These are phyloP conservation scores for Eupithecia subumbrata DNA, from an alignment of 2,888 invertebrate species.

Conservation along the genomic window DNA sequence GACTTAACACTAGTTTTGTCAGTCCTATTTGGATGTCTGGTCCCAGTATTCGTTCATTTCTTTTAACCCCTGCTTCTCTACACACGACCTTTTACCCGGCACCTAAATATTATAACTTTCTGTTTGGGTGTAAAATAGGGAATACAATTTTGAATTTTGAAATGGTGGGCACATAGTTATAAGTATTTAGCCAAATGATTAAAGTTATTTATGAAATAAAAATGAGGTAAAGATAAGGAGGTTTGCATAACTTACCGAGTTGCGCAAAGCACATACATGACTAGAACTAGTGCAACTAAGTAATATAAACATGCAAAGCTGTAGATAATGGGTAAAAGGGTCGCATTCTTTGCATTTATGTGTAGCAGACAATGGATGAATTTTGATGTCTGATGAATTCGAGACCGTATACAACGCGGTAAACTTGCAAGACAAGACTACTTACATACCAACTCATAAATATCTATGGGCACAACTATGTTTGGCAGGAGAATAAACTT, in stretches of 20 bases:
- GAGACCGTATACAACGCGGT: background rate
- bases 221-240: conserved; percentile 10
- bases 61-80: background rate
- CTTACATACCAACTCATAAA: background rate
- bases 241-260: conserved; percentile 35
- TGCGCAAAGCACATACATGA: conserved; percentile 28
- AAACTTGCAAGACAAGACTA: background rate
- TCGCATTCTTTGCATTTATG: background rate
- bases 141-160: conserved; percentile 32
- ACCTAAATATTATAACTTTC: background rate
- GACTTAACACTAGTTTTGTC: background rate
- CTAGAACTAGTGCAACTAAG: conserved; percentile 37
- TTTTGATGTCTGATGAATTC: background rate
- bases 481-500: background rate
- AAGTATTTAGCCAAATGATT: background rate
- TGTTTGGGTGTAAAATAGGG: background rate
- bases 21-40: background rate
- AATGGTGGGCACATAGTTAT: conserved; percentile 19
- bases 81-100: background rate
- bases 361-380: background rate
- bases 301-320: conserved; percentile 42
- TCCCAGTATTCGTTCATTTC: background rate
- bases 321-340: conserved; percentile 31
- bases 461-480: background rate
- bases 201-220: background rate